These are phyloP conservation scores for Apodemia duryi DNA, from an alignment of 2,888 invertebrate species.

Conservation along the genomic window DNA sequence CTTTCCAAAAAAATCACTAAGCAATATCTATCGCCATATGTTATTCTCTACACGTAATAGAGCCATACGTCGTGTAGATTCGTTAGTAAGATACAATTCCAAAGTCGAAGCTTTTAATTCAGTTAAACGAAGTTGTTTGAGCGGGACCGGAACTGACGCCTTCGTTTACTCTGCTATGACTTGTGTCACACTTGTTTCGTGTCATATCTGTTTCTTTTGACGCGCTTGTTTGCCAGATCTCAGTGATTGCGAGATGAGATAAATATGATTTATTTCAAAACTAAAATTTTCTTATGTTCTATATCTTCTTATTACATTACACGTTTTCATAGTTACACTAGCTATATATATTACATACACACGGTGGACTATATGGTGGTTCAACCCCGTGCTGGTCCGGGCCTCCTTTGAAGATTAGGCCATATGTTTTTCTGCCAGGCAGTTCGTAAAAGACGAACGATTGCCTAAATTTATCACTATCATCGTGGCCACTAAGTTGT, in stretches of 20 bases:
- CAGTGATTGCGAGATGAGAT: not conserved
- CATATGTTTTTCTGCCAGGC: too few species aligned
- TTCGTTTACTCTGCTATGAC: slow-evolving; percentile 33
- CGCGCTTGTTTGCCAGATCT: not conserved
- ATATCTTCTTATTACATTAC: too few species aligned
- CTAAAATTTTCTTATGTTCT: not conserved
- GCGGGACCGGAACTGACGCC: slow-evolving; percentile 46
- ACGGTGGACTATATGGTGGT: too few species aligned
- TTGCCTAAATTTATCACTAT: too few species aligned
- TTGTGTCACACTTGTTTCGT: not conserved
- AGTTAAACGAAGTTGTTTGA: slow-evolving; percentile 53
- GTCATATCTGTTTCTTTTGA: slow-evolving; percentile 13
- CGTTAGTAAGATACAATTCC: slow-evolving; percentile 55
- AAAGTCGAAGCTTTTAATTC: slow-evolving; percentile 64
- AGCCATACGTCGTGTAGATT: slow-evolving; percentile 42
- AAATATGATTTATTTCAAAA: not conserved
- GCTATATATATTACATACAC: too few species aligned
- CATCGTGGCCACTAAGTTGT: too few species aligned
- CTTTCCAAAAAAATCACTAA: too few species aligned
- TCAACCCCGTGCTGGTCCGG: too few species aligned
- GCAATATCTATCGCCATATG: slow-evolving; percentile 8
- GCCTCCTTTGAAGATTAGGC: too few species aligned
- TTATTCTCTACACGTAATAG: slow-evolving; percentile 37
- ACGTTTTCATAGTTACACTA: too few species aligned
- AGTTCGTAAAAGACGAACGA: too few species aligned